Base-by-base conservation (phyloP, 2,888 invertebrate species). In the Thalpophila matura region DNA sequence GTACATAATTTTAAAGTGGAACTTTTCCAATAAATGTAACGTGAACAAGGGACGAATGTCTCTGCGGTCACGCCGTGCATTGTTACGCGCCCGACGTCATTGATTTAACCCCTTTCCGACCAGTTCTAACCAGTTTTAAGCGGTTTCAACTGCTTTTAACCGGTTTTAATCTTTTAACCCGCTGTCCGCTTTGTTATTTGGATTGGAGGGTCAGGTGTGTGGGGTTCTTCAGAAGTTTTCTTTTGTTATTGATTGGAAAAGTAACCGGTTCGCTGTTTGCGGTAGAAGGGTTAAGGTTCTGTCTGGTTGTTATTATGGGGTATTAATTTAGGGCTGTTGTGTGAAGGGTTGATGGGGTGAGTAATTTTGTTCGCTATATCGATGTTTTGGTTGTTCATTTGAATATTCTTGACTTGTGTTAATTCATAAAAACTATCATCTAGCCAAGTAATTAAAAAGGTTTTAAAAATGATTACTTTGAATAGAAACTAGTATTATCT, bases 11-110 rank as follows among this genome's bases (percentile, higher is more conserved):
- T 78, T 79, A 79, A 85, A 85, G 81, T 79, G 79, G 86, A 94
- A 94, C 89, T 94, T 94, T 93, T 93, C 93, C 92, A 94, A 94
- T 94, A 94, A 92, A 90, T 86, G 92, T 86, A 87, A 88, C 88
- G 85, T 85, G 83, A 81, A 84, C 76, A 77, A 79, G 75, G 82
- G 82, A 82, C 84, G 85, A 86, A 86, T 87, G 90, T 86, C 86
- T 80, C 76, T 87, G 91, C 82, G 92, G 91, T 89, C 83, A 77
- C 85, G 77, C 78, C 82, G 72, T 84, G 89, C 90, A 90, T 91
- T 93, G 93, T 91, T 89, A 86, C 80, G 79, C 73, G 53, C 38
- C 63, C 79, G 81, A 65, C 86, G 80, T 84, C 84, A 89, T 86
- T 89, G 87, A 87, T 90, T 90, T 63, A 68, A 65, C 57, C 67